These are phyloP conservation scores for Cheilosia variabilis DNA, from an alignment of 2,888 invertebrate genomes.

Conservation along the genomic window DNA sequence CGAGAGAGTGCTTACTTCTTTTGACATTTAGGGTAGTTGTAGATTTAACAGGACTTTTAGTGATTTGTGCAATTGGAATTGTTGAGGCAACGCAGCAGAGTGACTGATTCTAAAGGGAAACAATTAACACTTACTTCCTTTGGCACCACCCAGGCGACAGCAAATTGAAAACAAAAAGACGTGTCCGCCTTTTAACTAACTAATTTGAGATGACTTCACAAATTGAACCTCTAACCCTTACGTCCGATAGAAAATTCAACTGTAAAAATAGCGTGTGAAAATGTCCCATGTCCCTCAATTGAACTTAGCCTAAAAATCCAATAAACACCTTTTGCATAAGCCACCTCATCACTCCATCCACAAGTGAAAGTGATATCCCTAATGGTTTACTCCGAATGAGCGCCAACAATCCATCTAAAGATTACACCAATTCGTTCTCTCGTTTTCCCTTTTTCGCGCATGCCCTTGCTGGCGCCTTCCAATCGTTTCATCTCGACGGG, in stretches of 20 bases:
- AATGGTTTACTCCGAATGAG: slow-evolving; percentile 60
- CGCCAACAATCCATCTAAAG: neutral
- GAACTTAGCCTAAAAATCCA: slow-evolving; percentile 17
- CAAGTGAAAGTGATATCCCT: slow-evolving; percentile 11
- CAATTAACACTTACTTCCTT: too few species aligned
- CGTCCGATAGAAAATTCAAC: too few species aligned
- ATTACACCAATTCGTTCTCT: neutral
- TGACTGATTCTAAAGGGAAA: too few species aligned
- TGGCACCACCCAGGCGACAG: too few species aligned
- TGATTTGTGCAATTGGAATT: too few species aligned
- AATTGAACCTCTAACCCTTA: too few species aligned
- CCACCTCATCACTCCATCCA: slow-evolving; percentile 2
- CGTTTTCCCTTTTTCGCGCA: slow-evolving; percentile 9
- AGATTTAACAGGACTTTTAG: too few species aligned
- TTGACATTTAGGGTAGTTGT: neutral
- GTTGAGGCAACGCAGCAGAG: too few species aligned
- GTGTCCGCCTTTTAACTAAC: too few species aligned
- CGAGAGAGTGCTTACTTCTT: neutral
- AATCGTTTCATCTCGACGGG: neutral
- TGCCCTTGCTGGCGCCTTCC: neutral
- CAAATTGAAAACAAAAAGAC: too few species aligned
- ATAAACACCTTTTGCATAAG: slow-evolving; percentile 38
- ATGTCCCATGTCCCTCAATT: neutral
- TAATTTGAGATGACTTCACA: too few species aligned
- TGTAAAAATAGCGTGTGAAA: too few species aligned